Evolutionary conservation across 64 coral and sea anemone genomes (phyloP).

Genomic region (Porites australiensis): DNA sequence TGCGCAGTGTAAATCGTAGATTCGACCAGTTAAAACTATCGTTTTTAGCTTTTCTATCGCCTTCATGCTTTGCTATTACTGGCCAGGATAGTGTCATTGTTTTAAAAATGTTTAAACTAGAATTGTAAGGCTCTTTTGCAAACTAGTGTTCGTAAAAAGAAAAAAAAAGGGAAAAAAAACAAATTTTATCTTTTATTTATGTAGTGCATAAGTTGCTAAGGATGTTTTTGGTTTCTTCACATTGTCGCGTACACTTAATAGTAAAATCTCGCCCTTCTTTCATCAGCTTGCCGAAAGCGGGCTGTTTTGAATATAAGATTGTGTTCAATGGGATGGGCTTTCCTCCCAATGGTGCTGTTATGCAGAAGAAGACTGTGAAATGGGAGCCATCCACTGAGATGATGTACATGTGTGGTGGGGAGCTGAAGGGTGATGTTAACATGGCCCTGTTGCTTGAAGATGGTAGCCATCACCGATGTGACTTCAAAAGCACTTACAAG

Average conservation of each 20-base stretch:
- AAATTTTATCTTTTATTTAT: too few species aligned
- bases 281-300: not conserved
- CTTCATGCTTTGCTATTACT: too few species aligned
- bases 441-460: constrained; percentile 27
- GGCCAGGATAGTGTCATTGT: too few species aligned
- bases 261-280: not conserved
- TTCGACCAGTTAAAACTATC: too few species aligned
- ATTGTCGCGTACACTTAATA: not conserved
- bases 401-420: not conserved
- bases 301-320: not conserved
- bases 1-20: too few species aligned
- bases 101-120: too few species aligned
- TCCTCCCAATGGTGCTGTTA: constrained; percentile 31
- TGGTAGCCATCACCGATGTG: constrained; percentile 5
- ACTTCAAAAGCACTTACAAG: not conserved
- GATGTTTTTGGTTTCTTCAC: too few species aligned
- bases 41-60: too few species aligned
- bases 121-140: too few species aligned
- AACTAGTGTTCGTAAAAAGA: too few species aligned
- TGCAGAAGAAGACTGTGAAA: constrained; percentile 23
- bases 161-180: too few species aligned
- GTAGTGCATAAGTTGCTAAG: too few species aligned
- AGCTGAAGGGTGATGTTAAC: constrained; percentile 12
- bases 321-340: constrained; percentile 1
- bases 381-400: constrained; percentile 55